Evolutionary conservation across 2,797 vertebrate species (phyloP), one percentile per base, ranked within the genome.

Genomic region (Micrastur ruficollis): DNA sequence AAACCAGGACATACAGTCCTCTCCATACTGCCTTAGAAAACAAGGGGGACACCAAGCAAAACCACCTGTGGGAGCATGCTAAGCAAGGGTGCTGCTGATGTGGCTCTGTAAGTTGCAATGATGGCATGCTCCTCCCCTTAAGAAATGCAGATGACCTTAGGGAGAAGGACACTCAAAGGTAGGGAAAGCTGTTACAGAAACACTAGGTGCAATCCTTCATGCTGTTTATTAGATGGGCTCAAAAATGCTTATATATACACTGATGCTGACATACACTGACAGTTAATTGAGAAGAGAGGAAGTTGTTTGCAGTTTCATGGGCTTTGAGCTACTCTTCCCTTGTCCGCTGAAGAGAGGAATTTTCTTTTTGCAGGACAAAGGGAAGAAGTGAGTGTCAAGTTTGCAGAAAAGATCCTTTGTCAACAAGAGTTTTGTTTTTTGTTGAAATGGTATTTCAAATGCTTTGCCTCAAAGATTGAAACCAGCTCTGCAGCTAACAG

Each of bases 21-120:
- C 5, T 32, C 34, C 13, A 6, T 29, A 2, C 4, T 56, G 31
- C 36, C 31, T 32, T 40, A 40, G 22, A 34, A 76, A 59, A 6
- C 13, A 50, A 50, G 2, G 1, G 4, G 4, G 4, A 11, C 11
- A 5, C 5, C 5, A 78, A 67, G 25, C 1, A 36, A 55, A 70
- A 36, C 2, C 17, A 34, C 18, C 29, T 55, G 16, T 4, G 4
- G 20, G 20, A 65, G 9, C 36, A 13, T 0, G 2, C 19, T 31
- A 9, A 32, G 16, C 2, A 5, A 78, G 21, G 12, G 27, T 13
- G 31, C 21, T 89, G 74, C 44, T 79, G 49, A 11, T 59, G 14
- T 19, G 58, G 49, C 11, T 79, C 38, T 47, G 34, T 38, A 26
- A 79, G 14, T 32, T 91, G 10, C n/a, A 47, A 4, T 1, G 3